phyloP scores from a whole-genome alignment of 2,797 vertebrate genomes.

The Rhinoraja longicauda region DNA sequence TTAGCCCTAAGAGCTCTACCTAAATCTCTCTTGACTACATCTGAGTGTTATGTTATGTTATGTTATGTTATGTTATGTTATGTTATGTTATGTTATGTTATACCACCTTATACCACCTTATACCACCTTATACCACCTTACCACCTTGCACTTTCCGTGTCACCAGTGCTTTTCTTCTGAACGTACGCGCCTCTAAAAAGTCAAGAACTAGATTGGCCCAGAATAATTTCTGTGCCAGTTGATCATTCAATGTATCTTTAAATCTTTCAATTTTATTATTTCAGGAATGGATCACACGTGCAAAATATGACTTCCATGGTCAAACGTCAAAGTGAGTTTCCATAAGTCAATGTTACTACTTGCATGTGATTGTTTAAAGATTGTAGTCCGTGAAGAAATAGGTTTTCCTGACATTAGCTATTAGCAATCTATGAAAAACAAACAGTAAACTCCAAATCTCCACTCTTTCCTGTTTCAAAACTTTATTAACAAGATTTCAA shows the following conservation, averaged over 20 bases:
- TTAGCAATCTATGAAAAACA: background rate
- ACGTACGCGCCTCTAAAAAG: too few species aligned
- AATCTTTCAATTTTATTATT: conserved; percentile 28
- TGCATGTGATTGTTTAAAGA: background rate
- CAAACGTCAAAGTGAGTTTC: conserved; percentile 27
- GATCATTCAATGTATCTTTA: background rate
- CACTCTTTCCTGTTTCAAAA: background rate
- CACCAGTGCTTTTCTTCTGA: too few species aligned
- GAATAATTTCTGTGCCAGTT: too few species aligned
- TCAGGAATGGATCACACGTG: conserved; percentile 6
- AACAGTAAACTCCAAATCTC: background rate
- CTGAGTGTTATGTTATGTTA: too few species aligned
- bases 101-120: too few species aligned
- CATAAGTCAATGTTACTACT: background rate
- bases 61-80: too few species aligned
- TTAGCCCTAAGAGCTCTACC: too few species aligned
- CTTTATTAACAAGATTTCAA: background rate
- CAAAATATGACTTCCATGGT: conserved; percentile 11
- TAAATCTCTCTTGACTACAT: too few species aligned
- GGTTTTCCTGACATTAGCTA: background rate
- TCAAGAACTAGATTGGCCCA: too few species aligned
- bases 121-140: too few species aligned
- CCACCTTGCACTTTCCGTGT: too few species aligned
- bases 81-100: too few species aligned
- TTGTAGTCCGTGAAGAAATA: background rate